Evolutionary conservation across 2,797 vertebrate species (phyloP), one percentile per base, ranked within the genome.

Genomic region (Poecilia wingei): DNA sequence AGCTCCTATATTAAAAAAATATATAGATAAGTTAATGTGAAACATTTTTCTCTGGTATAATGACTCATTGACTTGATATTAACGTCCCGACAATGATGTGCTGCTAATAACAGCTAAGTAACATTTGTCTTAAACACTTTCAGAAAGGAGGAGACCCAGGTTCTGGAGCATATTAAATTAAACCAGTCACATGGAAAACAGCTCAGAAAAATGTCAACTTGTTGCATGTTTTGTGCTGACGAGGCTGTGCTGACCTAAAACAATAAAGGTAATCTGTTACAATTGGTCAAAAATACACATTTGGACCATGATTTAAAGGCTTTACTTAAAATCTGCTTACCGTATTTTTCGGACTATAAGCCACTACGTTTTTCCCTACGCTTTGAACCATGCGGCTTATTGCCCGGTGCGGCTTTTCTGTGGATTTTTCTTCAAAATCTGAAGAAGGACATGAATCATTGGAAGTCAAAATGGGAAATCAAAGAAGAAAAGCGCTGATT

Each of bases 11-110:
- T n/a, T 2, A 2, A 25, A 25, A 25, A 51, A 22, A 51, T 3
- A 51, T 41, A 41, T 64, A 22, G 3, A n/a, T 69, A 43, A 22
- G 25, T 43, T 22, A n/a, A 59, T 16, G 57, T 39, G 33, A 39
- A 39, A 66, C 8, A 64, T 66, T 66, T 28, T 28, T 28, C 1
- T 18, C 28, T 20, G 14, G 0, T 16, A 22, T 47, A 72, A 22
- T 33, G 28, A 72, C 70, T 47, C 16, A 33, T 49, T 72, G 45
- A 18, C 45, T 72, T 72, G 43, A 70, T 28, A 43, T 70, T 70
- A 16, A 18, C 39, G 14, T 43, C 10, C 41, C 1, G 4, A 71
- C 12, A 46, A 18, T 49, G 28, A 49, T 49, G 16, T 49, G 14
- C 7, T 49, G 18, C 28, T 49, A 49, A 71, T 46, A 31, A 31